These are phyloP conservation scores for Drosophila serrata DNA, from an alignment of 1,140 invertebrate species.

Conservation along the genomic window DNA sequence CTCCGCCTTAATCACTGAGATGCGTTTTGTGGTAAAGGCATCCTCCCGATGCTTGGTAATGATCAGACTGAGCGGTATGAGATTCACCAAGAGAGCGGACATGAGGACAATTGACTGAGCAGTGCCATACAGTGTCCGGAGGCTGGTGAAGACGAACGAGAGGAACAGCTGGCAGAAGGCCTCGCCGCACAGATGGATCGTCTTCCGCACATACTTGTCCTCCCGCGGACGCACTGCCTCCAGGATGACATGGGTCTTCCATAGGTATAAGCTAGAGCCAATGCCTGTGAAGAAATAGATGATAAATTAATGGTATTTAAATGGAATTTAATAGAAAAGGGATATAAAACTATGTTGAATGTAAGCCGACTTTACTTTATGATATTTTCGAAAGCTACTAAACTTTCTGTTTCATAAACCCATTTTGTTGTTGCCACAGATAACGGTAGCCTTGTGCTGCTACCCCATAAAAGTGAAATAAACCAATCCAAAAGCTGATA, in stretches of 20 bases:
- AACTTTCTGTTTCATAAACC: neutral
- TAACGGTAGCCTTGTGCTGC: neutral
- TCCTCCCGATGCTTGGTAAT: constrained; percentile 82
- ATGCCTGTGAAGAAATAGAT: constrained; percentile 52
- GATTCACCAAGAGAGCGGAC: constrained; percentile 79
- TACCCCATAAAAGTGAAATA: neutral
- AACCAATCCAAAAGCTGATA: neutral
- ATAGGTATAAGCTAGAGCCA: constrained; percentile 75
- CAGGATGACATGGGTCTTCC: constrained; percentile 82
- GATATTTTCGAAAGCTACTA: neutral
- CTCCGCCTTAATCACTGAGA: constrained; percentile 81
- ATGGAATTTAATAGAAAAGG: neutral
- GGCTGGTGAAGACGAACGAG: constrained; percentile 82
- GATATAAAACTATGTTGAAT: neutral
- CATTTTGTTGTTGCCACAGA: neutral
- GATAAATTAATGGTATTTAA: neutral
- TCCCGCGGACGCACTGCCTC: constrained; percentile 83
- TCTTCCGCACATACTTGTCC: constrained; percentile 82
- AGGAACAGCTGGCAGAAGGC: constrained; percentile 83
- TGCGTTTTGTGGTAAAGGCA: constrained; percentile 77
- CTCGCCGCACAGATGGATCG: constrained; percentile 80
- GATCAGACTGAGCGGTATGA: constrained; percentile 79
- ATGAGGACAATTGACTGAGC: constrained; percentile 80
- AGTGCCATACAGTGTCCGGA: constrained; percentile 80
- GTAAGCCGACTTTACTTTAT: neutral